Evolutionary conservation across 53 echinoderm and acorn worm species (phyloP), one percentile per base, ranked within the genome.

Genomic region (Hippasteria phrygiana): DNA sequence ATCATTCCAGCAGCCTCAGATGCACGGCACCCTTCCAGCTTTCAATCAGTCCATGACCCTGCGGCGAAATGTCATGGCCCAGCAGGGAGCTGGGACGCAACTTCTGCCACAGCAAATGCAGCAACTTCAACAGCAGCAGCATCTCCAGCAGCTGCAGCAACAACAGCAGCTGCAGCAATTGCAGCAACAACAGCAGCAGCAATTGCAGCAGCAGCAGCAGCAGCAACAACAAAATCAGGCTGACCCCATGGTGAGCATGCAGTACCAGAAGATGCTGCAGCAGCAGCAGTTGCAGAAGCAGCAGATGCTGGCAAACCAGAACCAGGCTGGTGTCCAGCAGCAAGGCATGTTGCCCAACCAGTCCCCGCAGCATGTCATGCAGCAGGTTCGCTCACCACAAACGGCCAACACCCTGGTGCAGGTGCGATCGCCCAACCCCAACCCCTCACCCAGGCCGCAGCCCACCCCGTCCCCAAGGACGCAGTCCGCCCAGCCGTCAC

Each of bases 401-500:
- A 94, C 96, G 35, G 94, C 92, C 88, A 96, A 93, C 74, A 92
- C 93, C 69, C 75, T 97, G 87, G 93, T 83, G 20, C 95, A 97
- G 79, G 98, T 99, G 35, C 90, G 99, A 75, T 99, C 99, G 16
- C 98, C 98, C 11, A 96, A 96, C 54, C 97, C 97, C 8, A 96
- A 94, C 74, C 95, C 94, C 51, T 96, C 99, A 17, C 99, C 99
- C 29, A 87, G 99, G 83, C 99, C 99, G n/a, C 99, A 96, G 81
- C 96, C 99, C 37, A 90, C 96, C 43, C 99, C 99, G 41, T 99
- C 99, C 11, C 99, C 99, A 80, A 94, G 99, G 88, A 99, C 96
- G 45, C 92, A 93, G 43, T 96, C 96, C 63, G 92, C 96, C 51
- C 99, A 99, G 89, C 96, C 91, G 40, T 99, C 99, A n/a, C 99